phyloP scores from a whole-genome alignment of 2,113 vertebrate genomes.

The Erythrocercus mccallii region DNA sequence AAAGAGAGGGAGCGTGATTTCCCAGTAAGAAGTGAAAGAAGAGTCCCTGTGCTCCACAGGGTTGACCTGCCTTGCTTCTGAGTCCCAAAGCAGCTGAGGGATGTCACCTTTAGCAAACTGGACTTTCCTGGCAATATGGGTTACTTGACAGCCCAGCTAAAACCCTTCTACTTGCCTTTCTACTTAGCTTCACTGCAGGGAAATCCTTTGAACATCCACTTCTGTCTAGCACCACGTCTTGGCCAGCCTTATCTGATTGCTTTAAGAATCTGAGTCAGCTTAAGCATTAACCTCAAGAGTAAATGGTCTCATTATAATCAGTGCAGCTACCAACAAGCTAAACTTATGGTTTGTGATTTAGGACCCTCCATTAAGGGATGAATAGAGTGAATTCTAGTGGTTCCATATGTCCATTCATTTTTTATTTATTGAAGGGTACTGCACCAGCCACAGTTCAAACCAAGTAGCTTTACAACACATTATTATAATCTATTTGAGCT shows the following conservation, averaged over 20 bases:
- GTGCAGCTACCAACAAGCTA: conserved; percentile 16
- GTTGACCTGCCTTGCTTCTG: not conserved
- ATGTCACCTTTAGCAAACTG: not conserved
- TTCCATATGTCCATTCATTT: conserved; percentile 37
- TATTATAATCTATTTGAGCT: not conserved
- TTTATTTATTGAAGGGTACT: conserved; percentile 21
- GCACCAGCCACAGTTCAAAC: not conserved
- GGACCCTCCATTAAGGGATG: not conserved
- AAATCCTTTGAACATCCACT: not conserved
- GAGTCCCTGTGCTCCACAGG: not conserved
- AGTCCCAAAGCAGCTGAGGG: not conserved
- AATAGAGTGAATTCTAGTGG: conserved; percentile 24
- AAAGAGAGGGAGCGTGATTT: not conserved
- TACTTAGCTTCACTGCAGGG: not conserved
- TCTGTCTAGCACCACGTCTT: not conserved
- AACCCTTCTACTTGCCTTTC: not conserved
- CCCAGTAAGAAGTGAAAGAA: not conserved
- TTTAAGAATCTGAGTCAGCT: not conserved
- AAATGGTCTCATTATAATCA: conserved; percentile 46
- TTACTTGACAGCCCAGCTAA: not conserved
- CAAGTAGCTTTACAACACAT: not conserved
- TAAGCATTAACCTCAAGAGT: conserved; percentile 43
- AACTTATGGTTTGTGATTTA: conserved; percentile 5
- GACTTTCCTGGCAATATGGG: not conserved
- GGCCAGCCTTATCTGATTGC: not conserved